These are phyloP conservation scores for Drosophila mettleri DNA, from an alignment of 2,888 invertebrate genomes.

Conservation along the genomic window DNA sequence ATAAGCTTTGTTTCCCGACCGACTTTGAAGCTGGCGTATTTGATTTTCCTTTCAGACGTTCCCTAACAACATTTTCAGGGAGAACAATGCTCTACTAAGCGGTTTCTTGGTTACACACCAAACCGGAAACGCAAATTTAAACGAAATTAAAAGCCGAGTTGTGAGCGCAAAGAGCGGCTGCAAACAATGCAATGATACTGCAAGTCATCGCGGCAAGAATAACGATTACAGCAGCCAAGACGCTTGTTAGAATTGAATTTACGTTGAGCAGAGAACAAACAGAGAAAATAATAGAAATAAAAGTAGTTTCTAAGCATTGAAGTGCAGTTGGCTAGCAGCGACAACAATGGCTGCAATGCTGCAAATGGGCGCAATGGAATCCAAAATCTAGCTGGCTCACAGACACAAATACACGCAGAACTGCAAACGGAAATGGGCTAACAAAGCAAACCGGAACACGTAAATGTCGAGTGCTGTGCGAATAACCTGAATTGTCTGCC, in stretches of 20 bases:
- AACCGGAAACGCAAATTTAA: constrained; percentile 51
- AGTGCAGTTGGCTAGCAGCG: constrained; percentile 59
- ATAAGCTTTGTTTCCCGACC: constrained; percentile 19
- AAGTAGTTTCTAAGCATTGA: constrained; percentile 71
- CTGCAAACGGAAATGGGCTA: constrained; percentile 55
- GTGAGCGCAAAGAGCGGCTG: constrained; percentile 28
- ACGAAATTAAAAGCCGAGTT: constrained; percentile 52
- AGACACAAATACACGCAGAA: constrained; percentile 31
- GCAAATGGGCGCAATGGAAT: constrained; percentile 71
- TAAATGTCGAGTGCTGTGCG: constrained; percentile 60
- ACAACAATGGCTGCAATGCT: constrained; percentile 37
- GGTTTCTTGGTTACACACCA: constrained; percentile 47
- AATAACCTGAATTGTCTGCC: constrained; percentile 40
- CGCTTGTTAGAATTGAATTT: constrained; percentile 54
- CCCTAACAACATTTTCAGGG: constrained; percentile 1
- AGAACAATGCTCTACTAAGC: constrained; percentile 35
- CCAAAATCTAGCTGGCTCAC: constrained; percentile 52
- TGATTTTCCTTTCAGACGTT: constrained; percentile 2
- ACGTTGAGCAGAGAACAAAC: constrained; percentile 56
- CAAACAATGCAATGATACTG: constrained; percentile 12
- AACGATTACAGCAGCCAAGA: constrained; percentile 35
- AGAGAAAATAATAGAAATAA: constrained; percentile 49
- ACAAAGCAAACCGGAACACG: constrained; percentile 71
- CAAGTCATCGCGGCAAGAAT: constrained; percentile 24
- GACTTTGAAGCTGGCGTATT: constrained; percentile 14